phyloP scores from a whole-genome alignment of 2,797 vertebrate species.

The Mallotus villosus region DNA sequence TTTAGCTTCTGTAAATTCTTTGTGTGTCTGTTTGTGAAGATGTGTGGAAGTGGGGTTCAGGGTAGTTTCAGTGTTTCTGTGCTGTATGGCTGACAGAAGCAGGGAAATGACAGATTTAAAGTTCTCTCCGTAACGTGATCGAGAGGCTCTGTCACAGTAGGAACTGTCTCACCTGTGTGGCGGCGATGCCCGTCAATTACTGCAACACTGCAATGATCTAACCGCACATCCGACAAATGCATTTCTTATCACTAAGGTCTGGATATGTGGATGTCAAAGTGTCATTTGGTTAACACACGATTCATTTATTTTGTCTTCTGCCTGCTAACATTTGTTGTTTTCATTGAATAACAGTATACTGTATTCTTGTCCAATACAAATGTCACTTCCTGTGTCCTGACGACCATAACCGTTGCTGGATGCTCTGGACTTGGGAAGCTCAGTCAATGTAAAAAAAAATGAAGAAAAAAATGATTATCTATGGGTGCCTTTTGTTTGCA shows the following conservation, averaged over 20 bases:
- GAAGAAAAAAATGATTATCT: conserved; percentile 51
- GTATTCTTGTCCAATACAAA: background rate
- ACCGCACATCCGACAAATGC: conserved; percentile 5
- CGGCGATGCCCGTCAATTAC: background rate
- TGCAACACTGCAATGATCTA: conserved; percentile 1
- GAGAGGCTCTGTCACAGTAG: conserved; percentile 3
- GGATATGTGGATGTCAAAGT: too few relatives aligned
- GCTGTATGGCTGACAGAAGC: background rate
- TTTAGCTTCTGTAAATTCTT: conserved; percentile 12
- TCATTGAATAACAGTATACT: background rate
- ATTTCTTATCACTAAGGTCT: background rate
- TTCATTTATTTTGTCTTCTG: background rate
- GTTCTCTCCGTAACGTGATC: background rate
- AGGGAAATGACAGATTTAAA: conserved; percentile 14
- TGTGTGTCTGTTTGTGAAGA: background rate
- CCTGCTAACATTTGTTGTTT: background rate
- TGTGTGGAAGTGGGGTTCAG: conserved; percentile 7
- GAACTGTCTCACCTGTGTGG: conserved; percentile 29
- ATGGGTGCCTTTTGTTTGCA: conserved; percentile 93
- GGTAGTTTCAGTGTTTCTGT: conserved; percentile 5
- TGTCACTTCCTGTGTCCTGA: conserved; percentile 3
- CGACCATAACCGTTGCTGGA: conserved; percentile 16
- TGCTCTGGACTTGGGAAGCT: conserved; percentile 29
- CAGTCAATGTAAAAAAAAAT: conserved; percentile 54
- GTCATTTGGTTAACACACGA: conserved; percentile 13